Evolutionary conservation across 2,113 vertebrate species (phyloP).

Genomic region (Cettia cetti): DNA sequence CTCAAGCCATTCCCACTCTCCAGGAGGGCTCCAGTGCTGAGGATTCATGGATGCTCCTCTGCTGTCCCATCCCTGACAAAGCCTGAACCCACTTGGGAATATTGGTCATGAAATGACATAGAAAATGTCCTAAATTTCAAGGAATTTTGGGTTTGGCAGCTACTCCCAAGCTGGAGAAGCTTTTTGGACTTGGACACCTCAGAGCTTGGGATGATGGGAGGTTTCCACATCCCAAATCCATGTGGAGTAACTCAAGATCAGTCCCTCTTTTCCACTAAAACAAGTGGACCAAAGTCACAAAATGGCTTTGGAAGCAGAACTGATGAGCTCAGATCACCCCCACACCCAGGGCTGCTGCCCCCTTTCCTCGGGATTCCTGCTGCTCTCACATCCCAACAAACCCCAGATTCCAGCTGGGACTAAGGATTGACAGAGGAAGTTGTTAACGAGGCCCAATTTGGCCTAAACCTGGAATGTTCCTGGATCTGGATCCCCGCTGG

Average conservation of each 20-base stretch:
- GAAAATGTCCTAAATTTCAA: neutral
- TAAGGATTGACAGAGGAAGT: neutral
- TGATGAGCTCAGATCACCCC: neutral
- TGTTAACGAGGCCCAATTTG: neutral
- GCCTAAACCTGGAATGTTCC: neutral
- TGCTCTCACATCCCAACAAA: neutral
- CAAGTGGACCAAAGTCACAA: accelerated
- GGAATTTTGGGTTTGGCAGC: neutral
- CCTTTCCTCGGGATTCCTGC: neutral
- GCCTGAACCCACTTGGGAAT: neutral
- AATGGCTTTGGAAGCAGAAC: neutral
- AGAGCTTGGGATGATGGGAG: accelerated
- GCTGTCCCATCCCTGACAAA: neutral
- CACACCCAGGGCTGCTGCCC: accelerated
- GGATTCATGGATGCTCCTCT: neutral
- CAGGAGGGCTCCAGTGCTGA: accelerated
- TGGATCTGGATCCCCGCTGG: neutral
- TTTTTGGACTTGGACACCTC: neutral
- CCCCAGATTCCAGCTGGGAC: neutral
- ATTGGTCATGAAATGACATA: neutral
- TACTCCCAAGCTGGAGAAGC: neutral
- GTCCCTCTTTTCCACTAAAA: neutral
- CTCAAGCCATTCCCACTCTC: accelerated
- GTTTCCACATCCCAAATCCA: neutral
- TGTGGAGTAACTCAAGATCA: neutral